These are phyloP conservation scores for Abramis brama DNA, from an alignment of 2,113 vertebrate species.

Conservation along the genomic window DNA sequence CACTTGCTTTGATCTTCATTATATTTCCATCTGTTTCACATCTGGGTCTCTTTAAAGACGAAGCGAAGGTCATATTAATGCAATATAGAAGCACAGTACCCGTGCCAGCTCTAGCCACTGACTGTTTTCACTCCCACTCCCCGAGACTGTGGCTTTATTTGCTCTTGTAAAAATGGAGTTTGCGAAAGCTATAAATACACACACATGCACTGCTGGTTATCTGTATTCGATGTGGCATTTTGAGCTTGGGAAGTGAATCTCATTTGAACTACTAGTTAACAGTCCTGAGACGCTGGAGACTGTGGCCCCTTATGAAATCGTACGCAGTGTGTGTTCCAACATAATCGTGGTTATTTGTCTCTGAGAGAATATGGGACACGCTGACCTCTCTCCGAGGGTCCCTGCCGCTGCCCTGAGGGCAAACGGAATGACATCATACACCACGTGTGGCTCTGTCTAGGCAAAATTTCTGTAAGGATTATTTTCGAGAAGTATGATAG, in stretches of 20 bases:
- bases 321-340: not conserved
- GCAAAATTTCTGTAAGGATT: not conserved
- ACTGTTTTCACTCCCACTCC: conserved; percentile 38
- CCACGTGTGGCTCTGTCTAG: not conserved
- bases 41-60: conserved; percentile 53
- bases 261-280: conserved; percentile 36
- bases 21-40: conserved; percentile 58
- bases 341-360: conserved; percentile 13
- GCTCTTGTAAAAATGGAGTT: conserved; percentile 29
- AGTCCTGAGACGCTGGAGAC: conserved; percentile 9
- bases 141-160: conserved; percentile 41
- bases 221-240: conserved; percentile 35
- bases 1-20: conserved; percentile 54
- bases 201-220: conserved; percentile 29
- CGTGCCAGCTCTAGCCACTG: conserved; percentile 30
- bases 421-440: conserved; percentile 4
- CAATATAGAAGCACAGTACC: conserved; percentile 8
- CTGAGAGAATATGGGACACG: not conserved
- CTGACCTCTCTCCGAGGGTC: conserved; percentile 16
- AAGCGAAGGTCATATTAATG: conserved; percentile 45
- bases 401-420: not conserved
- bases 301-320: not conserved
- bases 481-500: not conserved
- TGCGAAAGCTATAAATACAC: conserved; percentile 24
- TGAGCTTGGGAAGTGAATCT: conserved; percentile 14